Percentiles rank a stretch among this genome's conserved stretches.
phyloP scores from a whole-genome alignment of 2,888 invertebrate genomes.

The Dicyrtomina minuta region DNA sequence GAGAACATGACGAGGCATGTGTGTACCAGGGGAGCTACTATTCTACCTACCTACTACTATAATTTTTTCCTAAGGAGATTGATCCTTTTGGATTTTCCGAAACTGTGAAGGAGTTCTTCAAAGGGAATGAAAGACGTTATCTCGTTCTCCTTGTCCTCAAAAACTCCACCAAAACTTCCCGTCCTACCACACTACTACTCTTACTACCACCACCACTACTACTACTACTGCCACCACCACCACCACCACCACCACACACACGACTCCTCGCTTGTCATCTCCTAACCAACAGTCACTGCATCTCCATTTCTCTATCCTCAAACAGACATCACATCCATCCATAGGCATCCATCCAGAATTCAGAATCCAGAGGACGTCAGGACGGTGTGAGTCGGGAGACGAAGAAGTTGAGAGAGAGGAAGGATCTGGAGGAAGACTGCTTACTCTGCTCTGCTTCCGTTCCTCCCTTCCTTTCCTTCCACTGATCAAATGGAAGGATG shows the following conservation, averaged over 20 bases:
- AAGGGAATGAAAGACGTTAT: slow-evolving; percentile 42
- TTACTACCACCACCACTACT: too few species aligned
- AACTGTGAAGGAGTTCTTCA: slow-evolving; percentile 36
- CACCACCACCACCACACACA: background rate
- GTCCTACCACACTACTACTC: slow-evolving; percentile 9
- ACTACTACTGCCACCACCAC: background rate
- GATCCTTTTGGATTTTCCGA: slow-evolving; percentile 40
- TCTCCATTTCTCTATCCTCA: background rate
- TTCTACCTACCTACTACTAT: too few species aligned
- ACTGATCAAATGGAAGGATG: background rate
- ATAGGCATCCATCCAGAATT: background rate
- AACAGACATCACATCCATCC: background rate
- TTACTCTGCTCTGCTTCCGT: too few species aligned
- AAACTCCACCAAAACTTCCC: slow-evolving; percentile 5
- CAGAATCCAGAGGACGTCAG: background rate
- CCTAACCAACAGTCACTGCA: background rate
- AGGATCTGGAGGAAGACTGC: too few species aligned
- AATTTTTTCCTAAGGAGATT: slow-evolving; percentile 22
- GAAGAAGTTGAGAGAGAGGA: too few species aligned
- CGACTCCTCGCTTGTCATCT: background rate
- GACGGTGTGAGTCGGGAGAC: too few species aligned
- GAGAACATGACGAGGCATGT: slow-evolving; percentile 11
- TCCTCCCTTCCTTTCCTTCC: background rate
- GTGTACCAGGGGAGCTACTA: too few species aligned
- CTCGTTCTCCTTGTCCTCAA: slow-evolving; percentile 22